These are phyloP conservation scores for Rhopalosiphum nymphaeae DNA, from an alignment of 2,888 invertebrate species.

Conservation along the genomic window DNA sequence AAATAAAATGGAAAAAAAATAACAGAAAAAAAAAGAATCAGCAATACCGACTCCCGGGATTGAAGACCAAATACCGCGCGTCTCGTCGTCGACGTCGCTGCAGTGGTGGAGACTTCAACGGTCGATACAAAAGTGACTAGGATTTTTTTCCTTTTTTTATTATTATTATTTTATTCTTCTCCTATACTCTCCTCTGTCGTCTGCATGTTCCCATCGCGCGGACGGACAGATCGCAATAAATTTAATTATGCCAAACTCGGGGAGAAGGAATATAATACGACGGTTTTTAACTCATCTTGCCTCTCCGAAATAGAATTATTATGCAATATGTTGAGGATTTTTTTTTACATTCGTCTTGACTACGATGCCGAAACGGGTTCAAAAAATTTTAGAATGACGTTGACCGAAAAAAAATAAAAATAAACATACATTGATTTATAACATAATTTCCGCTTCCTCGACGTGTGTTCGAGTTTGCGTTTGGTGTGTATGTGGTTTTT, in stretches of 20 bases:
- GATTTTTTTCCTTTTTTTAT: slow-evolving; percentile 44
- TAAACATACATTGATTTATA: slow-evolving; percentile 54
- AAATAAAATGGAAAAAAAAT: slow-evolving; percentile 50
- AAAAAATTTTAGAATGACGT: slow-evolving; percentile 52
- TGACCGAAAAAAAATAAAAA: slow-evolving; percentile 30
- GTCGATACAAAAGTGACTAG: slow-evolving; percentile 63
- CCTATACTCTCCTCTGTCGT: not conserved
- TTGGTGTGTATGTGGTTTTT: slow-evolving; percentile 10
- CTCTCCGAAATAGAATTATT: slow-evolving; percentile 51
- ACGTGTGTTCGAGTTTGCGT: not conserved
- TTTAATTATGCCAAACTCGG: slow-evolving; percentile 58
- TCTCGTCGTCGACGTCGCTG: slow-evolving; percentile 30
- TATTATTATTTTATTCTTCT: slow-evolving; percentile 25
- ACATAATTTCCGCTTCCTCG: slow-evolving; percentile 55
- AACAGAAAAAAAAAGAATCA: slow-evolving; percentile 42
- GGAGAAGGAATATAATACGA: slow-evolving; percentile 14
- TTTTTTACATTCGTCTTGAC: slow-evolving; percentile 21
- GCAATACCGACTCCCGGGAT: slow-evolving; percentile 60
- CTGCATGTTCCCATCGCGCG: not conserved
- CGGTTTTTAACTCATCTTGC: slow-evolving; percentile 43
- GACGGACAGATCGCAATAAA: slow-evolving; percentile 62
- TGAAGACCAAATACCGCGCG: slow-evolving; percentile 59
- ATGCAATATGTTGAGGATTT: slow-evolving; percentile 52
- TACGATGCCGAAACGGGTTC: slow-evolving; percentile 61
- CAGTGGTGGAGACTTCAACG: slow-evolving; percentile 41